Conservation (phyloP, 2,797 vertebrate genomes). For the Microchirus variegatus region DNA sequence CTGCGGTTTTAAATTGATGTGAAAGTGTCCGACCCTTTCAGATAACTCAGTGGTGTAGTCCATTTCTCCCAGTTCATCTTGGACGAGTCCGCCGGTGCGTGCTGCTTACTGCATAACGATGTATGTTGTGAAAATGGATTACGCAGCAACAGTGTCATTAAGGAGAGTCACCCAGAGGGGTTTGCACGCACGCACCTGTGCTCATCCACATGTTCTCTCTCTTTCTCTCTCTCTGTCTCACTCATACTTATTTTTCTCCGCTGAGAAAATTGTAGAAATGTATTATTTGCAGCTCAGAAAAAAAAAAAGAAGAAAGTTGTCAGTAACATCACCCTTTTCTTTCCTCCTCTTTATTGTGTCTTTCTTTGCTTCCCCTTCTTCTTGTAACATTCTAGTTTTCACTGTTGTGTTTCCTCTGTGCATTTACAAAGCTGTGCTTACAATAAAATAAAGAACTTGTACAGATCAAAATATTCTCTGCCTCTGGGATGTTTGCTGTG, state of each 20-base stretch:
- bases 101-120: constrained; percentile 66
- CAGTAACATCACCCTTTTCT: constrained; percentile 74
- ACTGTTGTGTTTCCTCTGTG: constrained; percentile 89
- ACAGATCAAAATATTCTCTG: constrained; percentile 81
- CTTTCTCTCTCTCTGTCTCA: constrained; percentile 62
- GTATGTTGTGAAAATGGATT: constrained; percentile 72
- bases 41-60: constrained; percentile 39
- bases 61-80: constrained; percentile 43
- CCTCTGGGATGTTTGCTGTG: constrained; percentile 23
- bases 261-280: constrained; percentile 90
- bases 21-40: constrained; percentile 62
- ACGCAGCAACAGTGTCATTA: constrained; percentile 66
- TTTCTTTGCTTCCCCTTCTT: constrained; percentile 71
- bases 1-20: constrained; percentile 65
- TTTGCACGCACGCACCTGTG: constrained; percentile 54
- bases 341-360: constrained; percentile 72
- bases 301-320: constrained; percentile 47
- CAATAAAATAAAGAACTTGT: constrained; percentile 94
- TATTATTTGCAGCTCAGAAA: constrained; percentile 88
- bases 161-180: constrained; percentile 48
- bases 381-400: constrained; percentile 89
- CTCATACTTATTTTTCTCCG: constrained; percentile 60
- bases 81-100: constrained; percentile 36
- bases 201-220: constrained; percentile 60
- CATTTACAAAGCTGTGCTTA: constrained; percentile 99